These are phyloP conservation scores for Gambusia yucatana DNA, from an alignment of 2,797 vertebrate genomes.

Conservation along the genomic window DNA sequence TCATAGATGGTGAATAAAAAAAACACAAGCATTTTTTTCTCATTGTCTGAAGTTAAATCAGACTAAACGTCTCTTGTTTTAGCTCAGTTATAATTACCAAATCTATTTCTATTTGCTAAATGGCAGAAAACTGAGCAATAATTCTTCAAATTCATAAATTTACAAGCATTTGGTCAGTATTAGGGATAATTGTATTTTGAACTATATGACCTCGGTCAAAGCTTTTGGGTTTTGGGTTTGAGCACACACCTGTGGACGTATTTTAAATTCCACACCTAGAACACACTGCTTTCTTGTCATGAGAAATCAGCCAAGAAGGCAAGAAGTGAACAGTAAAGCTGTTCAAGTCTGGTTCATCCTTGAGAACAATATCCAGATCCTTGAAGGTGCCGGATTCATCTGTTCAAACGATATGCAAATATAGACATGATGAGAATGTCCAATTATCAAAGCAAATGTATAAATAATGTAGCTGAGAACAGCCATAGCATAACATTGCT, in stretches of 20 bases:
- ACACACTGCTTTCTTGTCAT: too few relatives aligned
- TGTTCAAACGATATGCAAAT: too few relatives aligned
- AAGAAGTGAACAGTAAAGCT: too few relatives aligned
- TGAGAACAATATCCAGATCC: too few relatives aligned
- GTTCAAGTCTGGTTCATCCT: too few relatives aligned
- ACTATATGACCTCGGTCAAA: background rate
- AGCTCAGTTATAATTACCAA: background rate
- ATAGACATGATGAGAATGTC: too few relatives aligned
- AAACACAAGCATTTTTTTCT: background rate
- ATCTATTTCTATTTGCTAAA: background rate
- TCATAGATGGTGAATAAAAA: background rate
- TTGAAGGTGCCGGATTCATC: too few relatives aligned
- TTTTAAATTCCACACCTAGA: too few relatives aligned
- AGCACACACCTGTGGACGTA: too few relatives aligned
- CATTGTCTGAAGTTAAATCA: background rate
- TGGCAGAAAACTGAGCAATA: background rate
- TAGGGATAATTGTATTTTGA: background rate
- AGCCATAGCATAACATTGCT: background rate
- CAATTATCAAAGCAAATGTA: background rate
- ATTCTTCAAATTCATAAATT: background rate
- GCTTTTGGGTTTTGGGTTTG: background rate
- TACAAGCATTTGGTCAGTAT: background rate
- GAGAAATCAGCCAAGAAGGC: too few relatives aligned
- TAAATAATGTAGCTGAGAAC: background rate
- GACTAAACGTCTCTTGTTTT: background rate